Percentiles rank a stretch among this genome's conserved stretches.
phyloP scores from a whole-genome alignment of 2,113 vertebrate genomes.

The Echinops telfairi region DNA sequence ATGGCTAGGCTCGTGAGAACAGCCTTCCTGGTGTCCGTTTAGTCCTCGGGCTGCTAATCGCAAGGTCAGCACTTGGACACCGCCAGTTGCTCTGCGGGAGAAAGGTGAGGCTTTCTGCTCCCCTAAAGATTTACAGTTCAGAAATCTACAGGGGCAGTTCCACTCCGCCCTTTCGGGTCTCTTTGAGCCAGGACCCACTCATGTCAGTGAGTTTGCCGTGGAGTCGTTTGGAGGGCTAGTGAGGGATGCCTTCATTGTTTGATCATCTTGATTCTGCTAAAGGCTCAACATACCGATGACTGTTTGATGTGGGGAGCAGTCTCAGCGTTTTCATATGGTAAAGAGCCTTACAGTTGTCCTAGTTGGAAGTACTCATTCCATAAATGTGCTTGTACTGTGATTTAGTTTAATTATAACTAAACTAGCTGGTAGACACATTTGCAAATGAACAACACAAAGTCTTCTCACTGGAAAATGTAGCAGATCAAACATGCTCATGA shows the following conservation, averaged over 20 bases:
- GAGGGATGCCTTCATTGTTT: too few species aligned
- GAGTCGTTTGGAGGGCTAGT: too few species aligned
- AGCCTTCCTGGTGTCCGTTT: background rate
- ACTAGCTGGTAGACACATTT: background rate
- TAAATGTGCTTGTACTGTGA: background rate
- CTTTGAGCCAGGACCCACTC: too few species aligned
- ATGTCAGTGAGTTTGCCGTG: too few species aligned
- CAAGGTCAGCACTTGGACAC: too few species aligned
- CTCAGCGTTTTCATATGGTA: background rate
- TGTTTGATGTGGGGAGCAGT: background rate
- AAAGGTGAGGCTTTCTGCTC: too few species aligned
- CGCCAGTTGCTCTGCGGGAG: too few species aligned
- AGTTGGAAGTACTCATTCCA: background rate
- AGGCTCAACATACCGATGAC: background rate
- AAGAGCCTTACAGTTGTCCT: background rate
- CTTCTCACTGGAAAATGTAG: conserved; percentile 5
- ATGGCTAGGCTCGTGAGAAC: background rate
- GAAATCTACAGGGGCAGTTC: too few species aligned
- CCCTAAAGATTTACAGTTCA: too few species aligned
- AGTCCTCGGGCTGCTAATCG: too few species aligned
- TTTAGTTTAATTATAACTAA: background rate
- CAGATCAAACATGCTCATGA: background rate
- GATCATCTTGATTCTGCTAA: background rate
- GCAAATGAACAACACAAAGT: too few species aligned
- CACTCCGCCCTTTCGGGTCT: too few species aligned